A percentile compares a stretch with the other conserved stretches of the same genome.
These are phyloP conservation scores for Melanerpes formicivorus DNA, from an alignment of 2,113 vertebrate genomes.

Conservation along the genomic window DNA sequence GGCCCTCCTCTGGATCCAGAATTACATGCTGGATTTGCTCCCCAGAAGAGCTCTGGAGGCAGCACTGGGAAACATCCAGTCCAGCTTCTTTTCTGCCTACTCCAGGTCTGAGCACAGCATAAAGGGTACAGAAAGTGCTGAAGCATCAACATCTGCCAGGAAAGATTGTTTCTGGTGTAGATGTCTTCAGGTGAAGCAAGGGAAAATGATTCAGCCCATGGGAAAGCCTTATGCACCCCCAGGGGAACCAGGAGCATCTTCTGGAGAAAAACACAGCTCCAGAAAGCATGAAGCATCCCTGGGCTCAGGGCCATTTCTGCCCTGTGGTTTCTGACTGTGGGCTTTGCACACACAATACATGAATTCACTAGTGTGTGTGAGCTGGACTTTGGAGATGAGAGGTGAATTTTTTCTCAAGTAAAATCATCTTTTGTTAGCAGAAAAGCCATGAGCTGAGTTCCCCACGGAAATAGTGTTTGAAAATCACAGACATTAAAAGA, in stretches of 20 bases:
- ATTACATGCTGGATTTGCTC: not conserved
- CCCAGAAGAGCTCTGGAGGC: not conserved
- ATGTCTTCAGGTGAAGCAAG: not conserved
- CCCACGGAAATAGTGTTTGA: not conserved
- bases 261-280: not conserved
- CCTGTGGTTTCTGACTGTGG: not conserved
- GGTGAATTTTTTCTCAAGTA: conserved; percentile 34
- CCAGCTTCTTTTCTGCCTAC: not conserved
- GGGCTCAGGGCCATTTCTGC: conserved; percentile 14
- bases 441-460: not conserved
- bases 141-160: accelerated
- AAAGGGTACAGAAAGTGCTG: not conserved
- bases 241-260: not conserved
- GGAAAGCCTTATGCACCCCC: not conserved
- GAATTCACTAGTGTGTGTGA: not conserved
- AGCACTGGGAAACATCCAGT: not conserved
- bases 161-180: not conserved
- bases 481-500: conserved; percentile 29
- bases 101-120: not conserved
- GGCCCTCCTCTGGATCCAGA: not conserved
- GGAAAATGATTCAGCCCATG: not conserved
- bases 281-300: not conserved
- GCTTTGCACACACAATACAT: conserved; percentile 5
- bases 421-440: conserved; percentile 32
- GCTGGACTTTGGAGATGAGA: conserved; percentile 22